Base-by-base conservation (phyloP, 2,888 invertebrate genomes). In the Euzophera pinguis region DNA sequence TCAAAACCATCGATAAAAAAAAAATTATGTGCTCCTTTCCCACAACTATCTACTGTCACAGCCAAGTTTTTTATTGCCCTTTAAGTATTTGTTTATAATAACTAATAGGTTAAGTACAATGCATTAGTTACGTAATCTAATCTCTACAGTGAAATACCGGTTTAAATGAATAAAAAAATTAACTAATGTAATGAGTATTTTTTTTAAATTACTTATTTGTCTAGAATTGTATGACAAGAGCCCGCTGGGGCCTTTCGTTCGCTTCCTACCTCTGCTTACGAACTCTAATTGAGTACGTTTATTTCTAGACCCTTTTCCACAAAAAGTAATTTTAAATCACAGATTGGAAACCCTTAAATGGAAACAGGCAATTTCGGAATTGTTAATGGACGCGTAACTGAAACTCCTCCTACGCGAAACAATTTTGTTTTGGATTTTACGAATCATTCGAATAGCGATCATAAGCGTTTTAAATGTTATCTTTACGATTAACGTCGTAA, bases 291-390 rank as follows among this genome's bases (percentile, higher is more conserved):
- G 45, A 45, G 34, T 45, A 45, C 29, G 32, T 45, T 45, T 45
- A 45, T 45, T 43, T 45, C 34, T 9, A 45, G 45, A 32, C 32
- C 45, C 45, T 45, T 45, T 45, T 32, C 10, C 34, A 29, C 45
- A 45, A 45, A 45, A 45, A 16, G 34, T 45, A 45, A 45, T 45
- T 45, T 45, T 45, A 45, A 45, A 45, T 45, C 32, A 45, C 32
- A 45, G 45, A 32, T 32, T 10, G 45, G 45, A 8, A 32, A 5
- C 10, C 32, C 34, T 45, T 43, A 34, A 45, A 45, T 45, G 32
- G 45, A 34, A 29, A 45, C 14, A 45, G 43, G 12, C 29, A 45
- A 45, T 45, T 43, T 43, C 12, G 12, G 43, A 29, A 29, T 43
- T 41, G 41, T 22, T 41, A 41, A 41, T 41, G 41, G 41, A 41